Evolutionary conservation across 2,888 invertebrate species (phyloP), one percentile per base, ranked within the genome.

Genomic region (Euproctis similis): DNA sequence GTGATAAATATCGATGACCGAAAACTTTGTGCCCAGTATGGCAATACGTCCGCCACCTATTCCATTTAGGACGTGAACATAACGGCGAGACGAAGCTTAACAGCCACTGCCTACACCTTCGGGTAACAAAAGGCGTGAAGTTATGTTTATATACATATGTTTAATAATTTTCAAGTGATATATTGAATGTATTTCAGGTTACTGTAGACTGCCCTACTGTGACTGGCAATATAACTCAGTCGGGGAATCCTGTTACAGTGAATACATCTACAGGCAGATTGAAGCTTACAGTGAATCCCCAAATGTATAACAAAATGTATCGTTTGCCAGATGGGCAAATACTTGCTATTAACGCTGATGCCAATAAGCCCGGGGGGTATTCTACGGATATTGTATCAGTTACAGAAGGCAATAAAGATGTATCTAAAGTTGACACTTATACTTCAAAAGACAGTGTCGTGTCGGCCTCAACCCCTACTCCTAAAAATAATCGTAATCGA

Each of bases 271-370:
- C 85, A 2, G 85, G 85, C 7, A 85, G 85, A 1, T 59, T 85
- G 22, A 85, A 85, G 50, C 85, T 85, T 46, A 63, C 84, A 9
- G 81, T 85, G 1, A 85, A 85, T 39, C 85, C 85, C 1, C 84
- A 85, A 53, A 85, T 84, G 0, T 75, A 82, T 12, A 84, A 85
- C 37, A 85, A 85, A 55, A 85, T 85, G 85, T 85, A 85, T 48
- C 70, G 85, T 4, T 54, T 85, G 24, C 85, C 85, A 3, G 85
- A 85, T 44, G 85, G 85, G 0, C 69, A 85, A 8, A 72, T 85
- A 34, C 85, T 85, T 50, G 84, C 85, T 8, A 85, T 85, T 9
- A 85, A 84, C 40, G 55, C 76, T 8, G 85, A 85, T 41, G 75
- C 84, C 1, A 70, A 55, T 30, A 84, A 84, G 84, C 85, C 85